Evolutionary conservation across 1,140 invertebrate species (phyloP), one percentile per base, ranked within the genome.

Genomic region (Trialeurodes vaporariorum): DNA sequence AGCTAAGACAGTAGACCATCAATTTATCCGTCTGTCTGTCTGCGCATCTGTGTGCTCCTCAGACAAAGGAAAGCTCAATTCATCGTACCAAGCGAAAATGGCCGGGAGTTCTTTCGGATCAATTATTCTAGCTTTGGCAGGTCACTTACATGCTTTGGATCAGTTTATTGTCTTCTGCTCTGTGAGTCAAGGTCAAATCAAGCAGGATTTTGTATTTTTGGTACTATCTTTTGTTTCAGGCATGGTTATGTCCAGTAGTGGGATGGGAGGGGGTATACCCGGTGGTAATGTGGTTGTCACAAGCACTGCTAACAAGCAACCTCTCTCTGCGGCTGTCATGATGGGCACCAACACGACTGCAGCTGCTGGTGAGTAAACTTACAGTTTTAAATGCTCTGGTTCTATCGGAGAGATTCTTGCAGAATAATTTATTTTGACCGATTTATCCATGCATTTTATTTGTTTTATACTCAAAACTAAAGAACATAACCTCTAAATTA

Each of bases 251-350:
- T 86, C 85, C 1, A 87, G 81, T 24, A 81, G 81, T 22, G 82
- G 81, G 72, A 81, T 86, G 73, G 81, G 80, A 77, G 76, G 79
- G n/a, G 82, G 82, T 34, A 84, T 85, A 83, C 82, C 81, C 34
- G 83, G 83, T 25, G 84, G 84, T 49, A 81, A 81, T 69, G 76
- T 85, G 64, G 82, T 88, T 27, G 84, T 85, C 23, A 78, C 81
- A 69, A 89, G 87, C 74, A 86, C 83, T 75, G 81, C 86, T 25
- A 88, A 88, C 72, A 89, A 89, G 74, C 86, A 87, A 75, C 82
- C 86, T 62, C 77, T 84, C 49, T 78, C 79, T 71, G 76, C 76
- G 25, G 17, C 64, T n/a, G 68, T 66, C 21, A 65, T 64, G 75
- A 72, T 74, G 49, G 75, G 79, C 74, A 75, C 77, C 68, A 72